A percentile compares a stretch with the other conserved stretches of the same genome.
These are phyloP conservation scores for Chlamydotis undulata DNA, from an alignment of 2,113 vertebrate genomes.

Conservation along the genomic window DNA sequence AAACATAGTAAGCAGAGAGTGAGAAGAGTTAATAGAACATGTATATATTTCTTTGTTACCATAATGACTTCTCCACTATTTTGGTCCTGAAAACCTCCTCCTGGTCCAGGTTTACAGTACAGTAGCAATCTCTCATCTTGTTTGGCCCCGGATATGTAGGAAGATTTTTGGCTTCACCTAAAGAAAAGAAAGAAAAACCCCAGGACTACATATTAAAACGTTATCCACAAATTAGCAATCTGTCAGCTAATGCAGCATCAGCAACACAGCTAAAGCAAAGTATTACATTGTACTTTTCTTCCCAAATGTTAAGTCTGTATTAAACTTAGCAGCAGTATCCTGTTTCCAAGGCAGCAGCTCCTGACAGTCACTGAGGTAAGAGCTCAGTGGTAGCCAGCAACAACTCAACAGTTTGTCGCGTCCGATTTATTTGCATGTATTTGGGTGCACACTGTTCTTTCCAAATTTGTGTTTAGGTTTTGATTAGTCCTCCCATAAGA, in stretches of 20 bases:
- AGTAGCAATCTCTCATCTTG: conserved; percentile 97
- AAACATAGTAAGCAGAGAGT: neutral
- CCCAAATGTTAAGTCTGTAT: neutral
- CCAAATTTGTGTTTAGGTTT: neutral
- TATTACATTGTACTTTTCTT: neutral
- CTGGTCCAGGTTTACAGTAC: conserved; percentile 98
- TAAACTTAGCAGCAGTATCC: neutral
- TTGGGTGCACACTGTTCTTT: neutral
- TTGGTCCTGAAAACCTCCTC: conserved; percentile 99
- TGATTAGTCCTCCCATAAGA: neutral
- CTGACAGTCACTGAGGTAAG: neutral
- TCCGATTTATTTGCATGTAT: neutral
- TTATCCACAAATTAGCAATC: neutral
- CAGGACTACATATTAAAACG: neutral
- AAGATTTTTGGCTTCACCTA: conserved; percentile 98
- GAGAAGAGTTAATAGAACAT: neutral
- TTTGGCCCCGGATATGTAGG: conserved; percentile 95
- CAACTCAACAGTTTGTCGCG: neutral
- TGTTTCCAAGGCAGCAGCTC: neutral
- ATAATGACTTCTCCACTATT: conserved; percentile 94
- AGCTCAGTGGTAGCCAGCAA: neutral
- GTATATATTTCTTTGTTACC: conserved; percentile 61
- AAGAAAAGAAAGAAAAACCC: neutral
- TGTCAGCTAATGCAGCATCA: neutral
- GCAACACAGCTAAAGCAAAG: neutral